phyloP scores from a whole-genome alignment of 2,888 invertebrate genomes.

The Rosalia funebris region DNA sequence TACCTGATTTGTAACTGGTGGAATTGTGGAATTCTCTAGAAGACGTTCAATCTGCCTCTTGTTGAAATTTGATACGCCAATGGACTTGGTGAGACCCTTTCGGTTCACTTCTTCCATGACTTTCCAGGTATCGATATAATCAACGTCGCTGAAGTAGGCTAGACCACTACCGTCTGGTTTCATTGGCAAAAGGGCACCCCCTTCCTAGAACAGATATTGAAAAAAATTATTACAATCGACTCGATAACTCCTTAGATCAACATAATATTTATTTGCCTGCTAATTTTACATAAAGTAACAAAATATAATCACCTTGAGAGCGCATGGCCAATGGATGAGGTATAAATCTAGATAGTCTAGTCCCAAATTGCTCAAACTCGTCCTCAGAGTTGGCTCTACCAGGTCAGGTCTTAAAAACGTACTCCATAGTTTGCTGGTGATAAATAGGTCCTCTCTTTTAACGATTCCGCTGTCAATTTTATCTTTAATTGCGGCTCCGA shows the following conservation, averaged over 20 bases:
- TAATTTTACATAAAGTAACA: no score
- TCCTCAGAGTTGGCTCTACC: slow-evolving; percentile 75
- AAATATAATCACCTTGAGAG: slow-evolving; percentile 79
- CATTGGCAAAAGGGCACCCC: slow-evolving; percentile 42
- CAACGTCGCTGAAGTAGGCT: slow-evolving; percentile 68
- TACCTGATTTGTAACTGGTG: slow-evolving; percentile 67
- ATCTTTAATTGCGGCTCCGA: slow-evolving; percentile 71
- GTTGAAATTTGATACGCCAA: slow-evolving; percentile 91
- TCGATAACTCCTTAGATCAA: no score
- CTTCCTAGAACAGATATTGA: no score
- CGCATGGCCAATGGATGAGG: slow-evolving; percentile 91
- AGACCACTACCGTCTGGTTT: slow-evolving; percentile 38
- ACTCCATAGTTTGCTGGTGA: slow-evolving; percentile 77
- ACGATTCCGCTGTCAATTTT: slow-evolving; percentile 73
- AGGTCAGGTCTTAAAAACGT: slow-evolving; percentile 82
- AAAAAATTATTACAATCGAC: no score
- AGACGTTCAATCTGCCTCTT: slow-evolving; percentile 77
- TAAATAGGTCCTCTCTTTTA: slow-evolving; percentile 75
- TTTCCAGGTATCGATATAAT: slow-evolving; percentile 81
- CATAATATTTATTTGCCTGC: no score
- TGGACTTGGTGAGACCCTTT: slow-evolving; percentile 76
- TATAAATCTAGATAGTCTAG: slow-evolving; percentile 85
- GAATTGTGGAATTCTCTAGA: slow-evolving; percentile 70
- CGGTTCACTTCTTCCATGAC: slow-evolving; percentile 80
- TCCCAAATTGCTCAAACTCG: slow-evolving; percentile 75